Conservation (phyloP, 1,140 invertebrate species). For the Drosophila kepulauana region DNA sequence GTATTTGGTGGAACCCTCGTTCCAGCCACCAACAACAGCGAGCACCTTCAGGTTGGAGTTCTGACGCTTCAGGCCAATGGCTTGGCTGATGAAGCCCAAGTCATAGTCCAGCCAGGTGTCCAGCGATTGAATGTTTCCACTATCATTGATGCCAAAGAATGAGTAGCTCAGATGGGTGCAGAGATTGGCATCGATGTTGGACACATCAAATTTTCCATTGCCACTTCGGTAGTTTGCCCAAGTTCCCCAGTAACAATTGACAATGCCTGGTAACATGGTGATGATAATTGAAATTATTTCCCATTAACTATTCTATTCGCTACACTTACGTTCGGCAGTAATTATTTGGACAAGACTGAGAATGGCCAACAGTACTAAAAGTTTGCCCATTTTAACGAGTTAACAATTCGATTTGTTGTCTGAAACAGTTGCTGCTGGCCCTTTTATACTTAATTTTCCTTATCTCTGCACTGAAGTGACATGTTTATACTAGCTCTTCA, state of each 20-base stretch:
- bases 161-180: slow-evolving; percentile 91
- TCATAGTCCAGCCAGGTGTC: slow-evolving; percentile 72
- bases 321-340: slow-evolving; percentile 59
- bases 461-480: slow-evolving; percentile 38
- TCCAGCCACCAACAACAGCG: slow-evolving; percentile 92
- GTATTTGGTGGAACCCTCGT: slow-evolving; percentile 89
- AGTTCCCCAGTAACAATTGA: slow-evolving; percentile 90
- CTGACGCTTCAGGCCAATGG: slow-evolving; percentile 87
- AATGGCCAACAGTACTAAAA: slow-evolving; percentile 48
- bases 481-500: slow-evolving; percentile 44
- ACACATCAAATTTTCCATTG: slow-evolving; percentile 88
- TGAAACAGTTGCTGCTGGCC: neutral
- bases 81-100: slow-evolving; percentile 85
- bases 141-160: slow-evolving; percentile 88
- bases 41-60: slow-evolving; percentile 89
- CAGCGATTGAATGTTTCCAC: slow-evolving; percentile 83
- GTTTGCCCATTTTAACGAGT: slow-evolving; percentile 58
- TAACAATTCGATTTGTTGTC: slow-evolving; percentile 13
- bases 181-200: slow-evolving; percentile 88
- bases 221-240: slow-evolving; percentile 90
- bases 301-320: neutral
- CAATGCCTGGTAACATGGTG: slow-evolving; percentile 80
- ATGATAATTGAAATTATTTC: neutral
- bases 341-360: slow-evolving; percentile 53
- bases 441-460: slow-evolving; percentile 53